phyloP scores from a whole-genome alignment of 2,113 vertebrate species.

The Acanthisitta chloris region DNA sequence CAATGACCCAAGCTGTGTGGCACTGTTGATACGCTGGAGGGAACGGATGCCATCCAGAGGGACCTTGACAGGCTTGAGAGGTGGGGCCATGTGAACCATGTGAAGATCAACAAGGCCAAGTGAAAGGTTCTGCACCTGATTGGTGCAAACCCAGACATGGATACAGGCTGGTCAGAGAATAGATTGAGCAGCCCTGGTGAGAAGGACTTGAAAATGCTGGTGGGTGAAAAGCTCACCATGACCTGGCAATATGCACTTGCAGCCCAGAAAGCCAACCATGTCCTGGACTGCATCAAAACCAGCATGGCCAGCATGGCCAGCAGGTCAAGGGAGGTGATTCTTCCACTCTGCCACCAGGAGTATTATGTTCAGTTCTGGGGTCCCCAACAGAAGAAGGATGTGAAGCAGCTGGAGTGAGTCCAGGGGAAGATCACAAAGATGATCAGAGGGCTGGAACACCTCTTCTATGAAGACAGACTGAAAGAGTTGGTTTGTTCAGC shows the following conservation, averaged over 20 bases:
- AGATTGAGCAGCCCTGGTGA: neutral
- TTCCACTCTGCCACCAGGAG: neutral
- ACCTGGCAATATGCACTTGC: accelerated
- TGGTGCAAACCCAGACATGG: neutral
- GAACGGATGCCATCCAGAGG: neutral
- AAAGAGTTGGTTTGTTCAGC: neutral
- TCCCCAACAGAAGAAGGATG: neutral
- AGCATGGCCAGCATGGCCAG: accelerated
- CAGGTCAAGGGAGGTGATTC: neutral
- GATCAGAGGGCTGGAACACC: neutral
- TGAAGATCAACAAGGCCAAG: neutral
- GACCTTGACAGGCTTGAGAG: neutral
- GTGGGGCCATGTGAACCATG: neutral
- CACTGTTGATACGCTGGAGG: accelerated
- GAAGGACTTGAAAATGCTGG: neutral
- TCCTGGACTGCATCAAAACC: neutral
- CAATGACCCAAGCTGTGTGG: neutral
- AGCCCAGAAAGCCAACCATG: accelerated
- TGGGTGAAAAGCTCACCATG: neutral
- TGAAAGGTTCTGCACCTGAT: neutral
- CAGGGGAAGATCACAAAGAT: neutral
- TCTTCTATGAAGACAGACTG: neutral
- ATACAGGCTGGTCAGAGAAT: neutral
- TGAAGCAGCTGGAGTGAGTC: neutral
- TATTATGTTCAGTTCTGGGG: neutral